Conservation (phyloP, 2,797 vertebrate species). For the Fundulus diaphanus region DNA sequence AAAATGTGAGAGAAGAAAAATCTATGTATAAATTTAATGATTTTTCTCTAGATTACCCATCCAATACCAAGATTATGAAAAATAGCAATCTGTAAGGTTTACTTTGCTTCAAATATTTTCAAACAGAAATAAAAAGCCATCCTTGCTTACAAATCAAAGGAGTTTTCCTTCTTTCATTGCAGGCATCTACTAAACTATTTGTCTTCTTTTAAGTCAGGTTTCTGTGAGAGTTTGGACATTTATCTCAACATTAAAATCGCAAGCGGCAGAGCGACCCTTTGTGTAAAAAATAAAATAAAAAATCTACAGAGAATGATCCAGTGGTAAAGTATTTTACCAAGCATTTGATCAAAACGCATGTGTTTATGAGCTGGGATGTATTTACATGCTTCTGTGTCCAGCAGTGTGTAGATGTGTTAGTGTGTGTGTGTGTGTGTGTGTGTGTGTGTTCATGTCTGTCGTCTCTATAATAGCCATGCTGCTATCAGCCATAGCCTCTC, state of each 20-base stretch:
- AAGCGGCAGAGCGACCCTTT: neutral
- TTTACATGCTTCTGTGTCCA: conserved; percentile 37
- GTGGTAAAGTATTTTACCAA: neutral
- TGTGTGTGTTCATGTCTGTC: conserved; percentile 39
- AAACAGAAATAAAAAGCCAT: neutral
- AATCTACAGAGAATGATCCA: neutral
- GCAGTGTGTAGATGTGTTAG: conserved; percentile 1
- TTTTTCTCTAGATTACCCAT: too few species aligned
- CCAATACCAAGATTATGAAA: too few species aligned
- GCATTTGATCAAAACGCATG: neutral
- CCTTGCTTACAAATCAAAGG: neutral
- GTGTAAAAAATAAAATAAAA: neutral
- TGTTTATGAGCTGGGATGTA: conserved; percentile 19
- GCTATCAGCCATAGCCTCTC: conserved; percentile 73
- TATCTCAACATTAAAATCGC: neutral
- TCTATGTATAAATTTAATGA: too few species aligned
- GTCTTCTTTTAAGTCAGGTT: neutral
- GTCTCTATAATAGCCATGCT: conserved; percentile 68
- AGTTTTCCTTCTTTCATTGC: neutral
- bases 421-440: conserved; percentile 23
- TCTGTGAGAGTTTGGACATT: neutral
- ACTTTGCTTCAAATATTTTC: neutral
- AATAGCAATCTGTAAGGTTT: neutral
- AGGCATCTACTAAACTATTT: neutral
- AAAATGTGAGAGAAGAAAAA: too few species aligned